Evolutionary conservation across 2,888 invertebrate species (phyloP), one percentile per base, ranked within the genome.

Genomic region (Macrophya alboannulata): DNA sequence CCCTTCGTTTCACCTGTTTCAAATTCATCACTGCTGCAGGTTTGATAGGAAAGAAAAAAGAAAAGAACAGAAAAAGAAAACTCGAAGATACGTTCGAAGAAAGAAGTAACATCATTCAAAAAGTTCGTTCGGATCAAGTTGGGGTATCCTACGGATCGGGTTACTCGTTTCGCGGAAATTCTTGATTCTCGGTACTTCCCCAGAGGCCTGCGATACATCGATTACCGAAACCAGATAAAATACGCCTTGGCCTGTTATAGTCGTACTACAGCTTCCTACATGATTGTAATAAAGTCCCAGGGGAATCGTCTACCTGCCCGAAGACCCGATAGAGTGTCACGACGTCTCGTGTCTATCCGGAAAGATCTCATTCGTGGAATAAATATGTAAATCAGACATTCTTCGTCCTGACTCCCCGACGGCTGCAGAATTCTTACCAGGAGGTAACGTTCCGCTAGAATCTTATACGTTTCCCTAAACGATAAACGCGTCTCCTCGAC

Each of bases 381-480:
- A 92, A 92, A 92, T 92, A 93, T 92, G 92, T 91, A 92, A 92
- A 93, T 93, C 89, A 86, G 88, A 86, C 84, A 89, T 90, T 91
- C 89, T 89, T 89, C 87, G 90, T 88, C 89, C 87, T 88, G 51
- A 87, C 86, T 88, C 88, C 88, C 88, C 86, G 86, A 68, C 81
- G 68, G 68, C 81, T 40, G 81, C 65, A 83, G 48, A 51, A 65
- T 83, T 31, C 83, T 83, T 83, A 62, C 68, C 45, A 68, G 68
- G 48, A 83, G 65, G 65, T 48, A 48, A 48, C 72, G 45, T 45
- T 74, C 43, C n/a, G 37, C 83, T 45, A 83, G 83, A 48, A 83
- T 71, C 68, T 83, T 51, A 31, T 74, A 83, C 83, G 45, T 83
- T 83, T 83, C 51, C 68, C 81, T 81, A 62, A 81, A 81, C 83